Percentiles rank a stretch among this genome's conserved stretches.
Conservation (phyloP, 2,113 vertebrate species). For the Tachuris rubrigastra region DNA sequence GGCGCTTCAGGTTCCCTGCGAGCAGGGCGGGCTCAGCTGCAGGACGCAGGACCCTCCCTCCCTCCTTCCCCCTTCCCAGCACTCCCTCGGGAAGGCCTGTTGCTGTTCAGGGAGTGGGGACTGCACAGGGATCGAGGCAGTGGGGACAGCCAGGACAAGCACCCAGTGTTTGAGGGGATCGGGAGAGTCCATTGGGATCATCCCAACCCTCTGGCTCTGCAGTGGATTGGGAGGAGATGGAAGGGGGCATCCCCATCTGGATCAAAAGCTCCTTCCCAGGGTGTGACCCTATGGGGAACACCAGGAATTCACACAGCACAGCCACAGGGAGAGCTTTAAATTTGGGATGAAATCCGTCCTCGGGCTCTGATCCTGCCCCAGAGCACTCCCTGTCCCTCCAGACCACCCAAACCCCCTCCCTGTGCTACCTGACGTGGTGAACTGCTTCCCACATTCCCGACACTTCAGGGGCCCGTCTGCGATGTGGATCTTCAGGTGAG, state of each 20-base stretch:
- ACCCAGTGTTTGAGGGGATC: accelerated
- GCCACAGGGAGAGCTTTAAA: not conserved
- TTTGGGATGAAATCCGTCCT: not conserved
- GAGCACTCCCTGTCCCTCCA: accelerated
- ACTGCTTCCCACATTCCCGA: slow-evolving; percentile 96
- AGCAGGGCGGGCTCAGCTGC: not conserved
- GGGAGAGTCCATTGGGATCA: accelerated
- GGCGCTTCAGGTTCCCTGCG: slow-evolving; percentile 94
- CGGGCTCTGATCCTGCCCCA: accelerated
- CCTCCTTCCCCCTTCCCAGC: not conserved
- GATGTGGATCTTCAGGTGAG: slow-evolving; percentile 95
- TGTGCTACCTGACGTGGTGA: slow-evolving; percentile 91
- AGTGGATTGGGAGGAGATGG: not conserved
- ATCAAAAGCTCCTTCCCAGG: not conserved
- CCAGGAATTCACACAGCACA: not conserved
- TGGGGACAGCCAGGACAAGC: not conserved
- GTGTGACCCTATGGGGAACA: not conserved
- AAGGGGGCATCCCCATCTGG: not conserved
- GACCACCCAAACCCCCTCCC: not conserved
- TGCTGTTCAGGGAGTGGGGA: not conserved
- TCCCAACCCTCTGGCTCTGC: not conserved
- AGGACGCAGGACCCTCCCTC: accelerated
- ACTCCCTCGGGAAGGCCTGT: accelerated
- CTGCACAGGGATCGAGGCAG: accelerated
- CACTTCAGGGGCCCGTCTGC: slow-evolving; percentile 93